Evolutionary conservation across 2,797 vertebrate genomes (phyloP), one percentile per base, ranked within the genome.

Genomic region (Paramormyrops hopkinsi): DNA sequence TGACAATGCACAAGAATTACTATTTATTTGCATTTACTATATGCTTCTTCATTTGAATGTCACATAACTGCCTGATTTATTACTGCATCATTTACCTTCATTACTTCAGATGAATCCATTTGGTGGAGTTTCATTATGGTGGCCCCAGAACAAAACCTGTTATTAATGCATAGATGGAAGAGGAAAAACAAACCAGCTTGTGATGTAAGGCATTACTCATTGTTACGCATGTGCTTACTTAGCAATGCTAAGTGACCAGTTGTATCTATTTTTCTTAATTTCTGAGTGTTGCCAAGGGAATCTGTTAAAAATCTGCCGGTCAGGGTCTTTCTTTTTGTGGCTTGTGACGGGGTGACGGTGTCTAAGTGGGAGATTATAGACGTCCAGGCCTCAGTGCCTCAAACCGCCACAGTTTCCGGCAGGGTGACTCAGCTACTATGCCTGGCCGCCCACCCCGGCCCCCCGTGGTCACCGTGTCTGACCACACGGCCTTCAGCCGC

Each of bases 401-500:
- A 84, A 51, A 89, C 14, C n/a, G 14, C 14, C 17, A 84, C 37
- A 33, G 12, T 91, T 90, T 89, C 92, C 87, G 88, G 90, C 92
- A 91, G 46, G 65, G 62, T 56, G 88, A 87, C 83, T 93, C 89
- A 94, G 93, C 93, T 92, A 93, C 46, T 25, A 9, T 12, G 50
- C 37, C n/a, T 73, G 65, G 29, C 29, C 11, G 11, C 65, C 25
- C 25, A 69, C 37, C 4, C 53, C 25, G 29, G 29, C 12, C 65
- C 12, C 87, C 59, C 5, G 17, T 29, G 54, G 76, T 50, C 19
- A 88, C 59, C n/a, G 91, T 90, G 84, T 86, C 90, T 94, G 90
- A 93, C 93, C 94, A 92, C 90, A 91, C 62, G 92, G 89, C 87
- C 93, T 93, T 89, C 87, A 79, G 62, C 87, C 90, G 92, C 91